Base-by-base conservation (phyloP, 2,888 invertebrate species). In the Lutraria lutraria region DNA sequence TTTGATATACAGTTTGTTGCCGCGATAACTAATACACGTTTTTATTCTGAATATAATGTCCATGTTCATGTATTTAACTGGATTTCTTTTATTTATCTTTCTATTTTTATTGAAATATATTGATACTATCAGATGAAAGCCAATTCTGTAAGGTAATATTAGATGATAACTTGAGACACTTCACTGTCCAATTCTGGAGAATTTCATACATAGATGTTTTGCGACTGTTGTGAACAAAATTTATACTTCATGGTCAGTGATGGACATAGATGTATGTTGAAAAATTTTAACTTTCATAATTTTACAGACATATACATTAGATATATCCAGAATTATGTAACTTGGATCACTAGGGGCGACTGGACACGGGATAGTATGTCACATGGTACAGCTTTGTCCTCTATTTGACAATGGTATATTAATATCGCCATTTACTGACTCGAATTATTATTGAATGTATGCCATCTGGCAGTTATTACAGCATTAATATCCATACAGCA, bases 381-480 rank as follows among this genome's bases (percentile, higher is more conserved):
- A 43, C 43, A 8, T 43, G 43, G 43, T 43, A 43, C 43, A 43
- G 8, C 1, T 19, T 34, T 76, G 29, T 31, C 76, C 25, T 34
- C 31, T 76, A 34, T 76, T 31, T 34, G 29, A 16, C 34, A 76
- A 34, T 76, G 25, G 31, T 31, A 2, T 31, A 31, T 31, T 34
- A 76, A 10, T 34, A 76, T 84, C 31, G 43, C 31, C 72, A 54
- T 72, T 76, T n/a, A 54, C 54, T 13, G 76, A 76, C 53, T 84
- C 68, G 34, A 76, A 84, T 54, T 76, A 54, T 84, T 53, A 84
- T 54, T 76, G 53, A 85, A 80, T 56, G 31, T 21, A n/a, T 31
- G 43, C 81, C 87, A 87, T 82, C 82, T 87, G 87, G 76, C 72
- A 63, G 76, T 82, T 87, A 83, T 87, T 82, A 87, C 15, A 82